Conservation (phyloP, 2,113 vertebrate genomes). For the Petaurus breviceps region DNA sequence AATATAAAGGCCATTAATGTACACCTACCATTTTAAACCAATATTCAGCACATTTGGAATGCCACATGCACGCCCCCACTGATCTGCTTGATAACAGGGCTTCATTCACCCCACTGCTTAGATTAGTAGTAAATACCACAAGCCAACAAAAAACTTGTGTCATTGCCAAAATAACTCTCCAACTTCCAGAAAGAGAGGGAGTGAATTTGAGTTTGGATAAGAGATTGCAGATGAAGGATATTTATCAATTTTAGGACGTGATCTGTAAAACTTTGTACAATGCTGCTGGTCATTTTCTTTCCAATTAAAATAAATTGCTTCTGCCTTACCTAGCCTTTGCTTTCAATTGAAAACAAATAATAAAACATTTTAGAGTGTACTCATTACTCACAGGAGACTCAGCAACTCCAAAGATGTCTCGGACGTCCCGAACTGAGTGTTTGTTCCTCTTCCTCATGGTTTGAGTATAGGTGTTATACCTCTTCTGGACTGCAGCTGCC, state of each 20-base stretch:
- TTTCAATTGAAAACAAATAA: not conserved
- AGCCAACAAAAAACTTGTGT: conserved; percentile 50
- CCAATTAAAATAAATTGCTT: not conserved
- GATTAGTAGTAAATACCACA: conserved; percentile 59
- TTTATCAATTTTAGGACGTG: not conserved
- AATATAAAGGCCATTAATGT: not conserved
- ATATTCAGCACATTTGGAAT: conserved; percentile 52
- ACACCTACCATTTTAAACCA: not conserved
- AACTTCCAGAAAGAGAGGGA: conserved; percentile 65
- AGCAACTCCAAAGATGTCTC: conserved; percentile 90
- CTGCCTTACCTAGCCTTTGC: not conserved
- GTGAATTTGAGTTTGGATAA: conserved; percentile 43
- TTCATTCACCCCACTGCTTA: conserved; percentile 58
- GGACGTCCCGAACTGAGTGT: conserved; percentile 90
- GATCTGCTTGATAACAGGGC: conserved; percentile 47
- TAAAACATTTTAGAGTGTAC: not conserved
- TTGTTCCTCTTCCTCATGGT: conserved; percentile 92
- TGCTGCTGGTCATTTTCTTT: not conserved
- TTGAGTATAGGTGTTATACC: conserved; percentile 94
- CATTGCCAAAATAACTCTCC: conserved; percentile 60
- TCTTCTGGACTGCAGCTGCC: conserved; percentile 91
- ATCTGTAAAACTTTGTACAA: conserved; percentile 3
- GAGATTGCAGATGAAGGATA: conserved; percentile 42
- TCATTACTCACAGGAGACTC: conserved; percentile 85
- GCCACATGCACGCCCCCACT: conserved; percentile 13